Evolutionary conservation across 2,888 invertebrate genomes (phyloP).

Genomic region (Pseudanteris insignis): DNA sequence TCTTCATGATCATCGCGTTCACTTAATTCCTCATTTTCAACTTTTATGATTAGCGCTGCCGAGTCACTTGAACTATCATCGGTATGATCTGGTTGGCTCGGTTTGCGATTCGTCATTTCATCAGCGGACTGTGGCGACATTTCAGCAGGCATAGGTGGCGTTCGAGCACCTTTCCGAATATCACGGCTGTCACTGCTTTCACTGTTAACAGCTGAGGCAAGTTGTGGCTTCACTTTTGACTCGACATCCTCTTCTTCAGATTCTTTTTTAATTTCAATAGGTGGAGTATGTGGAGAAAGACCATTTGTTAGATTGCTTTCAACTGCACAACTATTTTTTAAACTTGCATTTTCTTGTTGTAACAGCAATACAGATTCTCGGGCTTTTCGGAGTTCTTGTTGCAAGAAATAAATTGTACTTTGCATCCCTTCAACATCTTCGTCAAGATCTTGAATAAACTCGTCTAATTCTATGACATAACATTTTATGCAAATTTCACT

Average conservation of each 20-base stretch:
- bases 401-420: conserved; percentile 92
- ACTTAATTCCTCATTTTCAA: conserved; percentile 64
- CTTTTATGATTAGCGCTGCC: conserved; percentile 65
- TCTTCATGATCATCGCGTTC: conserved; percentile 60
- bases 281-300: conserved; percentile 60
- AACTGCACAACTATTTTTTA: conserved; percentile 51
- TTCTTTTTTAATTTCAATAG: conserved; percentile 60
- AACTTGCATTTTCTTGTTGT: conserved; percentile 70
- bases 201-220: conserved; percentile 35
- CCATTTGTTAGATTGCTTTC: conserved; percentile 61
- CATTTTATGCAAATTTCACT: background rate
- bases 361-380: conserved; percentile 75
- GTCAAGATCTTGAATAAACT: conserved; percentile 93
- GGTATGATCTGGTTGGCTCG: conserved; percentile 56
- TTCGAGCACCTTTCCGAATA: conserved; percentile 59
- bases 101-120: conserved; percentile 51
- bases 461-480: conserved; percentile 97
- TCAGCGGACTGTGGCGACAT: conserved; percentile 50
- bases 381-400: conserved; percentile 89
- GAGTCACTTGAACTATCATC: conserved; percentile 66
- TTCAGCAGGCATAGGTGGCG: conserved; percentile 56
- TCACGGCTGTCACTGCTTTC: conserved; percentile 54
- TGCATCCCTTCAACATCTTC: conserved; percentile 99
- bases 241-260: conserved; percentile 45
- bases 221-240: conserved; percentile 32